A percentile compares a stretch with the other conserved stretches of the same genome.
Evolutionary conservation across 1,140 invertebrate species (phyloP).

Genomic region (Oryctes rhinoceros): DNA sequence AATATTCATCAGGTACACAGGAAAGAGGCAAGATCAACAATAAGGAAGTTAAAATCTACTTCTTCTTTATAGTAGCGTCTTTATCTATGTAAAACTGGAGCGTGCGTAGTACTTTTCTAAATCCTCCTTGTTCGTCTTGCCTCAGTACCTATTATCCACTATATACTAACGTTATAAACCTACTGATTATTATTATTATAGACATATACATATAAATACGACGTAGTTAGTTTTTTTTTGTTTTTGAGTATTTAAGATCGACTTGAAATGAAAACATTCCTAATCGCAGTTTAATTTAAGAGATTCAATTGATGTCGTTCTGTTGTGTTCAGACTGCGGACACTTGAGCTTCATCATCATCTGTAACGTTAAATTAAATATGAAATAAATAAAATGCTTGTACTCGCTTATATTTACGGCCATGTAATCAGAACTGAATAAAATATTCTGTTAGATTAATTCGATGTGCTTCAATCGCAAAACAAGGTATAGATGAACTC

Average conservation of each 20-base stretch:
- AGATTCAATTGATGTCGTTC: neutral
- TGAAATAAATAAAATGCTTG: too few relatives aligned
- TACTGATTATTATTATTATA: too few relatives aligned
- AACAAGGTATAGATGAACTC: too few relatives aligned
- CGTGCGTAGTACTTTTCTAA: too few relatives aligned
- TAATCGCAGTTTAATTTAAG: neutral
- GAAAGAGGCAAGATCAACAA: conserved; percentile 14
- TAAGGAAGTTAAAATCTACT: too few relatives aligned
- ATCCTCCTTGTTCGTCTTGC: conserved; percentile 32
- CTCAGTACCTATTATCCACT: conserved; percentile 47
- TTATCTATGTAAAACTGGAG: too few relatives aligned
- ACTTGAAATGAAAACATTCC: conserved; percentile 1
- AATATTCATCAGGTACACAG: conserved; percentile 2
- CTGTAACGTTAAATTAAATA: conserved; percentile 60
- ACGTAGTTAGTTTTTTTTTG: neutral
- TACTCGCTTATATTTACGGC: too few relatives aligned
- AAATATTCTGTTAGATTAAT: too few relatives aligned
- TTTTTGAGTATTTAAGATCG: conserved; percentile 24
- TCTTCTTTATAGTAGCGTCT: too few relatives aligned
- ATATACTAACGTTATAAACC: neutral
- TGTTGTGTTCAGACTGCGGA: conserved; percentile 63
- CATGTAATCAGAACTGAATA: too few relatives aligned
- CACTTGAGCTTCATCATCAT: conserved; percentile 72
- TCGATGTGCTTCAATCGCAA: too few relatives aligned
- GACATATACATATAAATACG: neutral